A percentile compares a stretch with the other conserved stretches of the same genome.
Conservation (phyloP, 2,113 vertebrate genomes). For the Varanus komodoensis region DNA sequence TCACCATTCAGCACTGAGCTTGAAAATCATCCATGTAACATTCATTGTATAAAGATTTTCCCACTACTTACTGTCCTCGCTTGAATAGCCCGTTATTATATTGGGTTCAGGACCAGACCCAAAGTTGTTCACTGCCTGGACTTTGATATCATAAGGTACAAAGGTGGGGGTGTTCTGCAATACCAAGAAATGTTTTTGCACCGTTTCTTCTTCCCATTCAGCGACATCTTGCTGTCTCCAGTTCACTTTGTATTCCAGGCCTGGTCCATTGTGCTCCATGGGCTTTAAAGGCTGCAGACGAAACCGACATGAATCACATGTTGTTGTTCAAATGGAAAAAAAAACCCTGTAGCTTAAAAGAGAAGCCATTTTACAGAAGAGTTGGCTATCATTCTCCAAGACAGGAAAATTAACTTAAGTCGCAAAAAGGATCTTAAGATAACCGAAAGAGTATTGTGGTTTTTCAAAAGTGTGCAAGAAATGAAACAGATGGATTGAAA, state of each 20-base stretch:
- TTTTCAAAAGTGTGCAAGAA: not conserved
- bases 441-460: not conserved
- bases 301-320: conserved; percentile 17
- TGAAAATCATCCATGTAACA: accelerated
- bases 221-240: conserved; percentile 83
- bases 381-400: accelerated
- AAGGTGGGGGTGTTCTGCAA: conserved; percentile 90
- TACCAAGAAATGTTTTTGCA: conserved; percentile 87
- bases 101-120: conserved; percentile 89
- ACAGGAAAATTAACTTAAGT: not conserved
- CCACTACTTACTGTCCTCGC: conserved; percentile 91
- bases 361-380: not conserved
- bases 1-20: accelerated
- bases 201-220: conserved; percentile 87
- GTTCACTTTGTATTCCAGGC: conserved; percentile 91
- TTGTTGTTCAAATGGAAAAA: not conserved
- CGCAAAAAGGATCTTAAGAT: accelerated
- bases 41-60: accelerated
- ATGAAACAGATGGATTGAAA: conserved; percentile 30
- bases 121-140: conserved; percentile 88
- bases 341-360: not conserved
- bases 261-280: conserved; percentile 89
- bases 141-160: conserved; percentile 91
- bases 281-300: conserved; percentile 85
- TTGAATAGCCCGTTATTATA: conserved; percentile 85